These are phyloP conservation scores for Lordiphosa andalusiaca DNA, from an alignment of 2,888 invertebrate genomes.

Conservation along the genomic window DNA sequence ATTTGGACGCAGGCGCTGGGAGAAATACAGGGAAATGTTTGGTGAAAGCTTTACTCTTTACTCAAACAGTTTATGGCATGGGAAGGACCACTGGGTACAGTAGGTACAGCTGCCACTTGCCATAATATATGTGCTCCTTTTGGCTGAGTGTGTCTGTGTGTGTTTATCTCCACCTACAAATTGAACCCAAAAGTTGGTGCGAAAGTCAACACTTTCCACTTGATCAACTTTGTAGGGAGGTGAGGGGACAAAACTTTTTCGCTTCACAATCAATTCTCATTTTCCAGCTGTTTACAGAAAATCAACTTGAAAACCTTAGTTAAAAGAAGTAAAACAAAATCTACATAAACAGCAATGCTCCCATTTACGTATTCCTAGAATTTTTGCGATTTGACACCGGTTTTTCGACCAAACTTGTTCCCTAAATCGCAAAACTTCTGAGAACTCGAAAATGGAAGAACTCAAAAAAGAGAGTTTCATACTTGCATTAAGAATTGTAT, in stretches of 20 bases:
- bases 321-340: too few species aligned
- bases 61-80: conserved; percentile 27
- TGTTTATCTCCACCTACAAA: not conserved
- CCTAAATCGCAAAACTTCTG: too few species aligned
- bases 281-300: not conserved
- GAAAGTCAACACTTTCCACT: conserved; percentile 28
- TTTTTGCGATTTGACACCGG: too few species aligned
- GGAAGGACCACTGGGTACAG: conserved; percentile 27
- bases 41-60: conserved; percentile 23
- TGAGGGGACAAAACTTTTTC: not conserved
- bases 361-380: too few species aligned
- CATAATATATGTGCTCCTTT: conserved; percentile 12
- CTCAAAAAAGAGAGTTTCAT: too few species aligned
- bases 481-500: too few species aligned
- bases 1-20: not conserved
- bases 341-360: too few species aligned
- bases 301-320: too few species aligned
- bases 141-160: not conserved
- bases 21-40: conserved; percentile 32
- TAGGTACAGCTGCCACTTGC: conserved; percentile 39
- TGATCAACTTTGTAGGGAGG: conserved; percentile 17
- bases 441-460: too few species aligned
- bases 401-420: too few species aligned
- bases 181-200: conserved; percentile 30
- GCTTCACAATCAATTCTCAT: not conserved